Conservation (phyloP, 2,888 invertebrate genomes). For the Aelia acuminata region DNA sequence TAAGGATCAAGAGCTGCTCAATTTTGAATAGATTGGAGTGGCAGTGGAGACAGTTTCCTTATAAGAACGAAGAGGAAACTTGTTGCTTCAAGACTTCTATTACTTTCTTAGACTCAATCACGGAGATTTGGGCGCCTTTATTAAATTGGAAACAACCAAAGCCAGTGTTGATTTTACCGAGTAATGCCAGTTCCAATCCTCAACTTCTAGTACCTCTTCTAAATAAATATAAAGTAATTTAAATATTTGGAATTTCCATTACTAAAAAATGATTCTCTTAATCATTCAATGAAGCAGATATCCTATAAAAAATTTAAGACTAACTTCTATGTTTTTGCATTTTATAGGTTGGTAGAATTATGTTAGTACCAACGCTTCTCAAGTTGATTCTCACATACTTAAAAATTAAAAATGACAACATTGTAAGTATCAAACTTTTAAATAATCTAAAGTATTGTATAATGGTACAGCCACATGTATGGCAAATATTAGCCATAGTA, state of each 20-base stretch:
- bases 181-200: conserved; percentile 82
- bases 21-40: conserved; percentile 87
- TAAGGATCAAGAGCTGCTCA: conserved; percentile 82
- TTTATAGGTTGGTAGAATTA: conserved; percentile 80
- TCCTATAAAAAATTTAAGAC: background rate
- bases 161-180: conserved; percentile 81
- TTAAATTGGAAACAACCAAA: conserved; percentile 75
- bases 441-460: no score
- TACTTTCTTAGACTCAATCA: conserved; percentile 91
- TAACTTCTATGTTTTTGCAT: background rate
- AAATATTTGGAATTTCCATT: background rate
- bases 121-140: conserved; percentile 90
- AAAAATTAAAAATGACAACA: conserved; percentile 64
- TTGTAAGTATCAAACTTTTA: conserved; percentile 57
- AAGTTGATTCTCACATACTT: conserved; percentile 82
- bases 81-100: conserved; percentile 92
- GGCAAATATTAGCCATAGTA: no score
- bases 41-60: conserved; percentile 90
- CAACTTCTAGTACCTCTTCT: conserved; percentile 80
- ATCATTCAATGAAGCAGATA: conserved; percentile 54
- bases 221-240: conserved; percentile 78
- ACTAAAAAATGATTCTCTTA: background rate
- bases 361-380: conserved; percentile 87
- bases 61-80: conserved; percentile 75
- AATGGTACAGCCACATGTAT: no score